A percentile compares a stretch with the other conserved stretches of the same genome.
Conservation (phyloP, 1,140 invertebrate species). For the Vanessa tameamea region DNA sequence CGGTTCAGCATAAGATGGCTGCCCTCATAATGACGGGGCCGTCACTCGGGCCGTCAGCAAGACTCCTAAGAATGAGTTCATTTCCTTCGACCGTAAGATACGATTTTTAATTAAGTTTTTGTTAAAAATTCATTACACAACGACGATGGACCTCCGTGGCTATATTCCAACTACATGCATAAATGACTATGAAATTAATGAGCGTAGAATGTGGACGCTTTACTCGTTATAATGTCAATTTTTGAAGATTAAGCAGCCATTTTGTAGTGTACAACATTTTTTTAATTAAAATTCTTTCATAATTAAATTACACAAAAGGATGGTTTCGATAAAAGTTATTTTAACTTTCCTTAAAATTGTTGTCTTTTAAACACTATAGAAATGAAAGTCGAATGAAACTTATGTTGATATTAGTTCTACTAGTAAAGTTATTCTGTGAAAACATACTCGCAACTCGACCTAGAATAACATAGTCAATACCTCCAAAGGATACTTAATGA, state of each 20-base stretch:
- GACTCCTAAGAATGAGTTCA: constrained; percentile 76
- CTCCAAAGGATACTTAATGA: too few relatives aligned
- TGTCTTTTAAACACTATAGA: background rate
- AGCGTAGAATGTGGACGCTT: constrained; percentile 53
- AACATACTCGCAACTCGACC: background rate
- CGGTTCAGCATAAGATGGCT: constrained; percentile 52
- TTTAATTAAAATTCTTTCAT: constrained; percentile 56
- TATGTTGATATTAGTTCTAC: background rate
- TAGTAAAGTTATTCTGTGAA: too few relatives aligned
- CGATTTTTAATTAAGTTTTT: constrained; percentile 81
- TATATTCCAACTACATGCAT: constrained; percentile 59
- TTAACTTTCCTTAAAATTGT: background rate
- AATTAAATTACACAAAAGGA: constrained; percentile 7
- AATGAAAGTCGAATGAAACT: background rate
- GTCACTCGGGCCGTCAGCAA: constrained; percentile 74
- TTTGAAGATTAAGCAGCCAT: constrained; percentile 47
- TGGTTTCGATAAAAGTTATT: background rate
- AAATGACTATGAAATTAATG: constrained; percentile 74
- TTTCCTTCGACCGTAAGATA: constrained; percentile 78
- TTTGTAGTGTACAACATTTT: constrained; percentile 44
- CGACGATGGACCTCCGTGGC: constrained; percentile 50
- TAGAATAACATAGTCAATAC: too few relatives aligned
- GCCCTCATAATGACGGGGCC: constrained; percentile 65
- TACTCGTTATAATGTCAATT: constrained; percentile 59
- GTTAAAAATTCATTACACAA: constrained; percentile 76